Percentiles rank a stretch among this genome's conserved stretches.
phyloP scores from a whole-genome alignment of 2,888 invertebrate species.

The Cryptus armator region DNA sequence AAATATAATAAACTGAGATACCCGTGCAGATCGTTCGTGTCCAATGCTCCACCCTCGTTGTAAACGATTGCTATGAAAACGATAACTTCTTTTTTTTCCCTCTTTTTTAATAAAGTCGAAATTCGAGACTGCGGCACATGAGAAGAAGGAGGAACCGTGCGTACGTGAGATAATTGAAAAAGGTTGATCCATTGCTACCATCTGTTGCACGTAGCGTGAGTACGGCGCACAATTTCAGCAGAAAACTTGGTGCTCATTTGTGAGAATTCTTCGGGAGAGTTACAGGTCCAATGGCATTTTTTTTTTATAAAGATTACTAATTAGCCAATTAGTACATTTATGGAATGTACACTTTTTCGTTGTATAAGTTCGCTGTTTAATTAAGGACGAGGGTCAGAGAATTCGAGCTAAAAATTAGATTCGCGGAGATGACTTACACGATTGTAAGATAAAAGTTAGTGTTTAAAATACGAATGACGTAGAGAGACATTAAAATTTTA shows the following conservation, averaged over 20 bases:
- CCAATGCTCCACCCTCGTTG: constrained; percentile 18
- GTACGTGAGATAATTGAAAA: constrained; percentile 67
- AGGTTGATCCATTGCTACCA: constrained; percentile 66
- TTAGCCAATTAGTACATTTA: not conserved
- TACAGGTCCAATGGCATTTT: not conserved
- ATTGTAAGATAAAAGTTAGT: too few relatives aligned
- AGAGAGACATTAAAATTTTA: too few relatives aligned
- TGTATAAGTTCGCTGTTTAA: not conserved
- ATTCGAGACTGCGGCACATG: constrained; percentile 48
- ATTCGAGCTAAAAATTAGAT: not conserved
- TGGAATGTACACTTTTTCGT: not conserved
- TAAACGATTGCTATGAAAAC: constrained; percentile 49
- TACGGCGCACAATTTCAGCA: constrained; percentile 34
- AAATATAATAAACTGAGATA: constrained; percentile 44
- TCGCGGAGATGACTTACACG: too few relatives aligned
- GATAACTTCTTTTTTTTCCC: constrained; percentile 48
- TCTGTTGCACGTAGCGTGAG: constrained; percentile 61
- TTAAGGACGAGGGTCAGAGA: not conserved
- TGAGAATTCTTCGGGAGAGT: not conserved
- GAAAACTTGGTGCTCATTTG: constrained; percentile 26
- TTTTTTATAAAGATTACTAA: not conserved
- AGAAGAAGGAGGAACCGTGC: constrained; percentile 32
- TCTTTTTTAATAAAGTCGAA: constrained; percentile 62
- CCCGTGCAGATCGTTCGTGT: constrained; percentile 32
- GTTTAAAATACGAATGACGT: too few relatives aligned